Evolutionary conservation across 2,888 invertebrate species (phyloP).

Genomic region (Xestia rhomboidea): DNA sequence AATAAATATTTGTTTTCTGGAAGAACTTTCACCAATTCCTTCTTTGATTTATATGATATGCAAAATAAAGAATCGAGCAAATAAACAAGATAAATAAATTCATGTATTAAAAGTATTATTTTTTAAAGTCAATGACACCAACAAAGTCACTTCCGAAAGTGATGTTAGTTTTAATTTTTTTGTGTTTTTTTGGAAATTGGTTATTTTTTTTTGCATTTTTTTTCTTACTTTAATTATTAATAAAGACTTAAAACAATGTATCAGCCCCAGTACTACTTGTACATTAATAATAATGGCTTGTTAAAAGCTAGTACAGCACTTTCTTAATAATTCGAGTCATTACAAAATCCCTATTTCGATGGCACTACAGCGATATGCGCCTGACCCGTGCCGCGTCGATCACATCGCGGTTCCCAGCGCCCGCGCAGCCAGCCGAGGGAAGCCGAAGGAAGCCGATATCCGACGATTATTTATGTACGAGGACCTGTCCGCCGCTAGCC

Average conservation of each 20-base stretch:
- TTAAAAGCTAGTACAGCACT: background rate
- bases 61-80: background rate
- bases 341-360: slow-evolving; percentile 25
- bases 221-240: no score
- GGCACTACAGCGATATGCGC: slow-evolving; percentile 31
- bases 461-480: slow-evolving; percentile 72
- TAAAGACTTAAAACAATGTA: no score
- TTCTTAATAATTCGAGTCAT: background rate
- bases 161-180: no score
- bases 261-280: background rate
- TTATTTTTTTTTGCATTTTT: no score
- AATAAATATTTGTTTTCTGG: background rate
- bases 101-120: background rate
- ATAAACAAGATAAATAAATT: background rate
- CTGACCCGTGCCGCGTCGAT: slow-evolving; percentile 72
- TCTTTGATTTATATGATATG: background rate
- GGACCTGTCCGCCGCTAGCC: slow-evolving; percentile 73
- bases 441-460: slow-evolving; percentile 80
- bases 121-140: no score
- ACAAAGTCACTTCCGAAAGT: no score
- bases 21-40: background rate
- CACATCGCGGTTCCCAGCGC: slow-evolving; percentile 73
- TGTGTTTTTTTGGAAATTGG: no score
- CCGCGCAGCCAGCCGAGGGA: slow-evolving; percentile 62
- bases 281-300: background rate